Conservation (phyloP, 2,797 vertebrate genomes). For the Choloepus didactylus region DNA sequence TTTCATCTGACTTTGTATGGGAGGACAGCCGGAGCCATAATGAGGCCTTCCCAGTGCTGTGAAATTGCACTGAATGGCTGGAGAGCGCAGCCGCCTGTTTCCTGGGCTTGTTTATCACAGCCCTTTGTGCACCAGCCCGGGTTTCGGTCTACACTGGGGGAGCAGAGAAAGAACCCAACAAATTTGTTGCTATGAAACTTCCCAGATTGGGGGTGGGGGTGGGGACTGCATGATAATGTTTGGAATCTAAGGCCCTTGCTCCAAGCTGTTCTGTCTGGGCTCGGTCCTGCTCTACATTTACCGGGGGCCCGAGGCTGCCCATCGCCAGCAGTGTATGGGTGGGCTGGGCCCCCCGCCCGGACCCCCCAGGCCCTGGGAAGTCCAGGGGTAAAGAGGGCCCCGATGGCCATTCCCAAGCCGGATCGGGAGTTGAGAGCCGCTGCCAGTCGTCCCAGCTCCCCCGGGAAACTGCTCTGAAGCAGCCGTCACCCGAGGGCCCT, state of each 20-base stretch:
- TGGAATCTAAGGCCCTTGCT: constrained; percentile 63
- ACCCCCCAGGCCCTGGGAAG: constrained; percentile 62
- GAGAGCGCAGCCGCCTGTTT: constrained; percentile 79
- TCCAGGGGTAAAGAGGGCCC: constrained; percentile 1
- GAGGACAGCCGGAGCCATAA: constrained; percentile 82
- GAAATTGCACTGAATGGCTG: constrained; percentile 84
- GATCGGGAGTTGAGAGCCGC: not conserved
- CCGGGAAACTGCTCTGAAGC: not conserved
- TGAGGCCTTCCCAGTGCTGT: constrained; percentile 80
- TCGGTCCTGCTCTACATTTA: constrained; percentile 62
- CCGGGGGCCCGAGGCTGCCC: constrained; percentile 61
- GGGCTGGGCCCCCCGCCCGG: constrained; percentile 68
- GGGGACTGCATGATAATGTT: constrained; percentile 21
- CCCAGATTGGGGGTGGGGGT: constrained; percentile 49
- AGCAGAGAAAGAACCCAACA: constrained; percentile 73
- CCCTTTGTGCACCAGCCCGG: constrained; percentile 79
- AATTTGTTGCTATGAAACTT: constrained; percentile 83
- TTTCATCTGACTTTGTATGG: constrained; percentile 84
- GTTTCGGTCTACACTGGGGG: constrained; percentile 74
- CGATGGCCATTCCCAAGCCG: constrained; percentile 5
- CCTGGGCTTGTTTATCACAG: constrained; percentile 82
- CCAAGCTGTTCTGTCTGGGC: constrained; percentile 64
- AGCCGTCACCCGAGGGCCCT: not conserved
- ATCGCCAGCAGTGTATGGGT: constrained; percentile 73
- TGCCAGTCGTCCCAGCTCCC: not conserved